Evolutionary conservation across 2,888 invertebrate genomes (phyloP), one percentile per base, ranked within the genome.

Genomic region (Scaptomyza polygonia): DNA sequence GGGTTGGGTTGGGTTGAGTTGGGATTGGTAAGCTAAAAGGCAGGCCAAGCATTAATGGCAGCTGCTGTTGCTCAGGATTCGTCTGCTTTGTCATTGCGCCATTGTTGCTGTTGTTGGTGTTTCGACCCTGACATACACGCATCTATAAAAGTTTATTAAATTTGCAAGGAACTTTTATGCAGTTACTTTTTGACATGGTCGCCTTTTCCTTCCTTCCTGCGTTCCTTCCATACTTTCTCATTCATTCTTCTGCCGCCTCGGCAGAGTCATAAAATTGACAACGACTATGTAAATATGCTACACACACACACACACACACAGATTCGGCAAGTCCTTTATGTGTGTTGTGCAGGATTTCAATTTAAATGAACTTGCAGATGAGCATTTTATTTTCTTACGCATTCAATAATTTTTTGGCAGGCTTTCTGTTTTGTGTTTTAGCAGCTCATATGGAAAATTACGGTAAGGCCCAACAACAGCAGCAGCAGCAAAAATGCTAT

Each of bases 131-230:
- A 65, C 63, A 47, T 65, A 48, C 9, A 59, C 62, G 69, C 74
- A 79, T 72, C 84, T 73, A 83, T 84, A 86, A 84, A 84, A 86
- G 82, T 82, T 86, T 84, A 86, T 84, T 82, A 86, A 86, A 86
- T 86, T 78, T 86, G 81, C 86, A 83, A 83, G 83, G 68, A 86
- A 84, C 84, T 83, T 83, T 83, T 81, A 83, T 83, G 83, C 86
- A 86, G 81, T 86, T 84, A 83, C 83, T 83, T 83, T 83, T 81
- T 83, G 82, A 86, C 84, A 78, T 83, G 77, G 57, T 58, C 65
- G 70, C 73, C 71, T 77, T 79, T 67, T 25, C 5, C 62, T 52
- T 69, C 64, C 58, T 51, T 2, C 21, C n/a, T n/a, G n/a, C n/a
- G n/a, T 67, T 25, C 5, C 62, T 52, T 69, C 64, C 58, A 48